phyloP scores from a whole-genome alignment of 2,797 vertebrate genomes.

The Aldrovandia affinis region DNA sequence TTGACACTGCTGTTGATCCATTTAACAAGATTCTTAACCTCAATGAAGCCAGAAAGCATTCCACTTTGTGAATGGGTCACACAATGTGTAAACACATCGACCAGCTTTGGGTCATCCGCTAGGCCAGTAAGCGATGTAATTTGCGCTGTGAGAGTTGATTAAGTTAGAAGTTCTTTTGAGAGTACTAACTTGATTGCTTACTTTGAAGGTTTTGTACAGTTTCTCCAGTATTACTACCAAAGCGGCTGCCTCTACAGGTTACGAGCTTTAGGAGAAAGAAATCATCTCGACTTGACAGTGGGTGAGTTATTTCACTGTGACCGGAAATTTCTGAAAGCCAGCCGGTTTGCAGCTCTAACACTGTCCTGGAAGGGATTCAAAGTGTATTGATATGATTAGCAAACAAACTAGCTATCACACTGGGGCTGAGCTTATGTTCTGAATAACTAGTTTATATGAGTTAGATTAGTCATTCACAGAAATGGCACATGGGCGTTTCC shows the following conservation, averaged over 20 bases:
- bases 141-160: neutral
- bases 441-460: neutral
- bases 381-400: neutral
- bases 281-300: slow-evolving; percentile 96
- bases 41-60: neutral
- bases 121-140: neutral
- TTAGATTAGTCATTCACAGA: neutral
- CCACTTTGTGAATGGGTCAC: neutral
- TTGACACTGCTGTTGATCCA: slow-evolving; percentile 2
- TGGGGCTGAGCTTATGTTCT: neutral
- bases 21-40: neutral
- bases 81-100: neutral
- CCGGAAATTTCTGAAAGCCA: neutral
- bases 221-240: slow-evolving; percentile 98
- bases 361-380: neutral
- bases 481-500: neutral
- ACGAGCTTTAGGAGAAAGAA: slow-evolving; percentile 90
- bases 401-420: neutral
- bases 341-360: neutral
- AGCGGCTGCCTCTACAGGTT: slow-evolving; percentile 94
- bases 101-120: neutral
- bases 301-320: slow-evolving; percentile 73
- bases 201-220: slow-evolving; percentile 90
- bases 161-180: neutral
- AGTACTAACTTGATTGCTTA: slow-evolving; percentile 1